A percentile compares a stretch with the other conserved stretches of the same genome.
Evolutionary conservation across 92 coral and sea anemone species (phyloP).

Genomic region (Epizoanthus scotinus): DNA sequence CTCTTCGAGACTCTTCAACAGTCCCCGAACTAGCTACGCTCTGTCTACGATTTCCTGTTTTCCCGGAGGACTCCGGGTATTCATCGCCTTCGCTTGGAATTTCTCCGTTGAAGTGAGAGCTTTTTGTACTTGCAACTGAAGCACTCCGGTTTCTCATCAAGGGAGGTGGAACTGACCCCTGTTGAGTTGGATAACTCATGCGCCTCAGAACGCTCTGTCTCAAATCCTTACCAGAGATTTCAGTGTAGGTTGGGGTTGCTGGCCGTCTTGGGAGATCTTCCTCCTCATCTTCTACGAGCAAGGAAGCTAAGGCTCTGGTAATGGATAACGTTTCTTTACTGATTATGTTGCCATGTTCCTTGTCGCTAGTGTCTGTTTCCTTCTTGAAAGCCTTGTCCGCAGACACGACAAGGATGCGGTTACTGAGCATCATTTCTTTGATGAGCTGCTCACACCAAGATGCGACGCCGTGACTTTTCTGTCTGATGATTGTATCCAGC

Average conservation of each 20-base stretch:
- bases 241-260: slow-evolving; percentile 20
- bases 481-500: slow-evolving; percentile 77
- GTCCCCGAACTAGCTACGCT: slow-evolving; percentile 14
- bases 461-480: slow-evolving; percentile 96
- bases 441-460: slow-evolving; percentile 99
- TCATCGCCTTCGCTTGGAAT: slow-evolving; percentile 10
- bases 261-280: background rate
- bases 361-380: slow-evolving; percentile 27
- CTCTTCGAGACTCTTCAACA: slow-evolving; percentile 29
- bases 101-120: slow-evolving; percentile 2
- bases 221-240: slow-evolving; percentile 23
- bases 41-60: background rate
- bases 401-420: slow-evolving; percentile 71
- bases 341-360: background rate
- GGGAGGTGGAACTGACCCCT: background rate
- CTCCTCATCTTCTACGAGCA: background rate
- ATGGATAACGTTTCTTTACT: background rate
- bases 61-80: slow-evolving; percentile 7
- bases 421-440: slow-evolving; percentile 84
- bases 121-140: slow-evolving; percentile 1
- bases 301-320: background rate
- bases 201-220: slow-evolving; percentile 13
- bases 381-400: slow-evolving; percentile 65
- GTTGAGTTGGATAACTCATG: slow-evolving; percentile 21
- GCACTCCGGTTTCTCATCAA: background rate